Conservation (phyloP, 2,113 vertebrate genomes). For the zebrafish (Danio rerio) region DNA sequence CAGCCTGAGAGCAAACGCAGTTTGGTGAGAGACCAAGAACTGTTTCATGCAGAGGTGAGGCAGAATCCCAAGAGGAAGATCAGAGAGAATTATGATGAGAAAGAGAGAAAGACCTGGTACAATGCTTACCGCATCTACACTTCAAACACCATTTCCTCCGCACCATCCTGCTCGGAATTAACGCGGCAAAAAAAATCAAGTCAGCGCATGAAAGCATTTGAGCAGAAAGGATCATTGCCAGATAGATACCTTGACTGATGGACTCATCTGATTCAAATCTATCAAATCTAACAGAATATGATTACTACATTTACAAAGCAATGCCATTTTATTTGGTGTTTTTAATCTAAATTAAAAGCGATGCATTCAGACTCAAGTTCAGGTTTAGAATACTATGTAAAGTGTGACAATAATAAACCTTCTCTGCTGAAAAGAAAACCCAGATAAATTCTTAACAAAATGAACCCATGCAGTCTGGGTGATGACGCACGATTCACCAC, state of each 20-base stretch:
- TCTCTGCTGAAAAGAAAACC: neutral
- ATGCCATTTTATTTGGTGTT: too few relatives aligned
- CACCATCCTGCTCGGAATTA: slow-evolving; percentile 11
- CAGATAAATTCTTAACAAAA: slow-evolving; percentile 23
- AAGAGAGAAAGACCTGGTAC: neutral
- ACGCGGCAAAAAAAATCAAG: neutral
- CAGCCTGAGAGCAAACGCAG: neutral
- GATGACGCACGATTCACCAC: slow-evolving; percentile 2
- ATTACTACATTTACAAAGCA: slow-evolving; percentile 9
- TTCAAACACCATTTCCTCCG: neutral
- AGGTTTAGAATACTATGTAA: neutral
- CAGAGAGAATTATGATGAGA: slow-evolving; percentile 34
- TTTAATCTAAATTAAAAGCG: slow-evolving; percentile 17
- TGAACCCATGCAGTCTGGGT: neutral
- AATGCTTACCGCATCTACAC: slow-evolving; percentile 12
- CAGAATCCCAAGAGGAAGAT: slow-evolving; percentile 15
- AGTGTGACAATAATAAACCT: neutral
- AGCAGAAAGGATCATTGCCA: slow-evolving; percentile 8
- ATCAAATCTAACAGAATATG: neutral
- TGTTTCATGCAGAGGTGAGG: slow-evolving; percentile 28
- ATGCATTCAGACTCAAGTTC: neutral
- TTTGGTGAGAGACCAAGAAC: neutral
- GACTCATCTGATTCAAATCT: neutral
- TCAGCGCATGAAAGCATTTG: neutral
- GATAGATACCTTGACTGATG: slow-evolving; percentile 27